Evolutionary conservation across 1,140 invertebrate genomes (phyloP).

Genomic region (Drosophila carrolli): DNA sequence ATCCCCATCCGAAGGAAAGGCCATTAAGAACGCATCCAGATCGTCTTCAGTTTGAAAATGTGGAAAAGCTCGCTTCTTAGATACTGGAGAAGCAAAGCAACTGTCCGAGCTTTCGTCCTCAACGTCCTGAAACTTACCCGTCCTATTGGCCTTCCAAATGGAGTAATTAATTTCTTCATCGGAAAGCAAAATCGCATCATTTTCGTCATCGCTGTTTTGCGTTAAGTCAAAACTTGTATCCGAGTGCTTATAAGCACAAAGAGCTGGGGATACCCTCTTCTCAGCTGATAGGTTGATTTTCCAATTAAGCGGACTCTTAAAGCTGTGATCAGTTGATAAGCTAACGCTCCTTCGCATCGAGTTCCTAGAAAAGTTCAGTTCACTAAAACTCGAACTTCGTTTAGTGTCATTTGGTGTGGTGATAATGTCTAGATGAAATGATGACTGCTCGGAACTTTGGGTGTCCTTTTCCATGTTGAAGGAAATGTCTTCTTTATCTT

Average conservation of each 20-base stretch:
- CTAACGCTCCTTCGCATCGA: constrained; percentile 39
- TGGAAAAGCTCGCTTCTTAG: constrained; percentile 30
- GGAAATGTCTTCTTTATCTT: background rate
- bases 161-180: constrained; percentile 84
- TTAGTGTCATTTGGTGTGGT: constrained; percentile 1
- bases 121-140: constrained; percentile 2
- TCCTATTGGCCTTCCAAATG: constrained; percentile 76
- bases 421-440: constrained; percentile 2
- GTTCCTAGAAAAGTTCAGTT: constrained; percentile 27
- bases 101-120: constrained; percentile 12
- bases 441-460: constrained; percentile 3
- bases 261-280: background rate
- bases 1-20: constrained; percentile 2
- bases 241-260: constrained; percentile 7
- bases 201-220: constrained; percentile 47
- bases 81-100: constrained; percentile 6
- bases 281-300: constrained; percentile 22
- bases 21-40: constrained; percentile 35
- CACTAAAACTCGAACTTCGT: constrained; percentile 15
- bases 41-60: constrained; percentile 58
- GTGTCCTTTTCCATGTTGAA: background rate
- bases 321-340: constrained; percentile 42
- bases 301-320: constrained; percentile 46
- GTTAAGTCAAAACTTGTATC: constrained; percentile 63
- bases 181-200: constrained; percentile 62